Percentiles rank a stretch among this genome's conserved stretches.
Evolutionary conservation across 2,888 invertebrate genomes (phyloP).

Genomic region (Drosophila melanocephala): DNA sequence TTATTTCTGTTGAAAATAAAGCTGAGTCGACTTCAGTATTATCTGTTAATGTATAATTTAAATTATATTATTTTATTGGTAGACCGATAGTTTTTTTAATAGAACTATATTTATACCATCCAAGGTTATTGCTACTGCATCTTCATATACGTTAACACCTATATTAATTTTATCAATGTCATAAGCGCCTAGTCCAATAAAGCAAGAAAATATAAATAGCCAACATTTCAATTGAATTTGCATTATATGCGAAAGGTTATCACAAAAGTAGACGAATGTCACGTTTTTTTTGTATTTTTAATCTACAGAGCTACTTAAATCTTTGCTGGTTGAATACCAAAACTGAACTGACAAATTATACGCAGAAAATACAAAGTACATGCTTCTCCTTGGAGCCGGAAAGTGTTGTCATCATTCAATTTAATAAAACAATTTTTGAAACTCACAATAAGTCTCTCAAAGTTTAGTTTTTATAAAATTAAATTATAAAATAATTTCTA

Average conservation of each 20-base stretch:
- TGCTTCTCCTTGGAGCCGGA: neutral
- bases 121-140: neutral
- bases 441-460: no score
- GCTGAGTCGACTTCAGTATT: neutral
- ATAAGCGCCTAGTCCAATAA: neutral
- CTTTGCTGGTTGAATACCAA: neutral
- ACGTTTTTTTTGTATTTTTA: neutral
- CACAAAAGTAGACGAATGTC: neutral
- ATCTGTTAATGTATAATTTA: conserved; percentile 5
- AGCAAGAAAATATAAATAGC: neutral
- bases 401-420: no score
- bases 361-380: neutral
- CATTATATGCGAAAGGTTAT: neutral
- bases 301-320: neutral
- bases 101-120: neutral
- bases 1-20: conserved; percentile 20
- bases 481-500: no score
- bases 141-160: neutral
- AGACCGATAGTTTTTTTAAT: neutral
- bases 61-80: neutral
- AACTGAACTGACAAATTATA: neutral
- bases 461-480: no score
- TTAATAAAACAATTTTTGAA: no score
- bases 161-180: neutral
- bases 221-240: neutral